Base-by-base conservation (phyloP, 2,113 vertebrate species). In the Menura novaehollandiae region DNA sequence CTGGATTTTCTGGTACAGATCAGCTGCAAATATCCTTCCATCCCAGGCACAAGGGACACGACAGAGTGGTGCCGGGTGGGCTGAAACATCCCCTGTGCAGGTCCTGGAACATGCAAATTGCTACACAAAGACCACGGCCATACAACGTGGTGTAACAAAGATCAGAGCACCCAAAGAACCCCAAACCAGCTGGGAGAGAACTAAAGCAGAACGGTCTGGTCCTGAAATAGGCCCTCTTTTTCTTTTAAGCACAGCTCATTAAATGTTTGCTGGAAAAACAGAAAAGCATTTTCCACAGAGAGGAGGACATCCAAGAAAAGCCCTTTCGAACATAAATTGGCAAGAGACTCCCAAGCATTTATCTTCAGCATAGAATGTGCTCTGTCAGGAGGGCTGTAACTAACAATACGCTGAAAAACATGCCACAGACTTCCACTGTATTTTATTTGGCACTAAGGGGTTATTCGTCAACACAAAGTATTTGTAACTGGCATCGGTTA, bases 391-490 rank as follows among this genome's bases (percentile, higher is more conserved):
- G 78, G 72, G 96, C 97, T 94, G 97, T 90, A 97, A 96, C 96
- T 97, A 98, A 98, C 97, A 98, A 98, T 98, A 97, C 62, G 32
- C 96, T 94, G 93, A 96, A 98, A 98, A 97, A 94, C 96, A 95
- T 81, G 91, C 97, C 98, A 96, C 98, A 98, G 97, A 97, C 97
- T 92, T 96, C 78, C 97, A 95, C 97, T 95, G 96, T 98, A 81
- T 98, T 98, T 98, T 98, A 97, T 95, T 98, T 98, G 98, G 97
- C 98, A 68, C 72, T 16, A 85, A 92, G 92, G 85, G 95, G 97
- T 97, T 97, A 97, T 97, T 97, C 97, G 97, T 97, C 96, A 93
- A 97, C 97, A 97, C 97, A 96, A 98, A 98, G 96, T 95, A 97
- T 97, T 98, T 46, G 43, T 96, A 96, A 98, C 96, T 98, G 97